Percentiles rank a stretch among this genome's conserved stretches.
phyloP scores from a whole-genome alignment of 2,113 vertebrate species.

The western clawed frog (Xenopus tropicalis) region UCB_Xtro_10.0 CM004443.2:52589501-52590000 shows the following conservation, averaged over 20 bases:
- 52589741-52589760: constrained; percentile 24
- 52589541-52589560: constrained; percentile 1
- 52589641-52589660: constrained; percentile 20
- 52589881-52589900: constrained; percentile 39
- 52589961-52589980: too few relatives aligned
- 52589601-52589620: constrained; percentile 1
- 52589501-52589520: too few relatives aligned
- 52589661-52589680: constrained; percentile 27
- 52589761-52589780: constrained; percentile 36
- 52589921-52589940: constrained; percentile 27
- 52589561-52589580: background rate
- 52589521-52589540: background rate
- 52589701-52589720: constrained; percentile 19
- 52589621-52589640: constrained; percentile 9
- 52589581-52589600: background rate
- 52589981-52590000: too few relatives aligned
- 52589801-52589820: constrained; percentile 32
- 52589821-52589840: constrained; percentile 40
- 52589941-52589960: constrained; percentile 2
- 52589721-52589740: constrained; percentile 36
- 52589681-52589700: constrained; percentile 9
- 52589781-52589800: constrained; percentile 26
- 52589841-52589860: constrained; percentile 34
- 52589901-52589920: constrained; percentile 34
- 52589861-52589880: constrained; percentile 41